These are phyloP conservation scores for Carcinoscorpius rotundicauda DNA, from an alignment of 1,140 invertebrate species.

Conservation along the genomic window DNA sequence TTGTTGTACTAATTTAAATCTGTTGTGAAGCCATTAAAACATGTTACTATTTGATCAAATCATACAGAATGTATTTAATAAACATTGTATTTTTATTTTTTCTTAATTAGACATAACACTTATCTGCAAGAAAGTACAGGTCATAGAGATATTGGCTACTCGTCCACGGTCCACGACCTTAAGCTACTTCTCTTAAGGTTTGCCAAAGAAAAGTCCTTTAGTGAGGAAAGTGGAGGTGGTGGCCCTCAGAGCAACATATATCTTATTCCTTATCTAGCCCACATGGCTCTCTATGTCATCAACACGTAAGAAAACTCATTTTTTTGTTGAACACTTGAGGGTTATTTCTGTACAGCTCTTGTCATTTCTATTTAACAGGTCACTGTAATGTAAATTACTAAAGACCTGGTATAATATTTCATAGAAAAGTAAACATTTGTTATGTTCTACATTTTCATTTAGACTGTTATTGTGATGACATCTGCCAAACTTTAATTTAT, in stretches of 20 bases:
- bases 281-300: constrained; percentile 89
- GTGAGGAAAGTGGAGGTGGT: constrained; percentile 92
- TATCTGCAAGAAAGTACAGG: constrained; percentile 33
- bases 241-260: constrained; percentile 96
- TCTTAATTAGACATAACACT: constrained; percentile 36
- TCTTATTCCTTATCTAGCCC: constrained; percentile 83
- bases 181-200: constrained; percentile 82
- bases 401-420: no score
- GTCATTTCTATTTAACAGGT: constrained; percentile 5
- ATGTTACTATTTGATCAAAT: no score
- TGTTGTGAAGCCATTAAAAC: no score
- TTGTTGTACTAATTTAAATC: no score
- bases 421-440: no score
- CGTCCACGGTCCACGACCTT: constrained; percentile 82
- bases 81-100: background rate
- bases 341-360: constrained; percentile 1
- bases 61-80: no score
- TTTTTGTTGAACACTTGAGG: background rate
- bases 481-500: no score
- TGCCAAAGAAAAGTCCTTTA: constrained; percentile 87
- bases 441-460: no score
- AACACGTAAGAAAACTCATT: constrained; percentile 56
- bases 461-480: no score
- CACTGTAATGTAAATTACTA: background rate
- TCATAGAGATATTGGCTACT: constrained; percentile 66